Evolutionary conservation across 2,113 vertebrate species (phyloP).

Genomic region (Silurus meridionalis): DNA sequence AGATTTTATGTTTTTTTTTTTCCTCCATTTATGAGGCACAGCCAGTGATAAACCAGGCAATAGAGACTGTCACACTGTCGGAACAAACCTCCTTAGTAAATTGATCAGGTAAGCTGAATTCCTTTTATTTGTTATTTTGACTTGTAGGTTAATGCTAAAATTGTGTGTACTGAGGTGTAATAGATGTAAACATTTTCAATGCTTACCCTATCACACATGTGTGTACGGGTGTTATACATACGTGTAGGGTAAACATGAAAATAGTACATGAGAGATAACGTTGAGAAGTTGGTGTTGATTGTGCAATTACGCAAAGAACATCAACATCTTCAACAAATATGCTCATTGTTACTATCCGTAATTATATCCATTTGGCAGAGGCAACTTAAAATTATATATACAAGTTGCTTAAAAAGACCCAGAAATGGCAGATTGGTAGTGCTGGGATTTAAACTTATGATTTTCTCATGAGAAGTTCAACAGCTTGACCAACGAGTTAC

Average conservation of each 20-base stretch:
- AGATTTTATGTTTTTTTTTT: background rate
- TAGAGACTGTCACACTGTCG: background rate
- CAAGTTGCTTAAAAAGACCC: no score
- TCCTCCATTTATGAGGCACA: background rate
- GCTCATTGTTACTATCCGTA: background rate
- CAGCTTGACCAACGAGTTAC: no score
- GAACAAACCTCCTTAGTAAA: background rate
- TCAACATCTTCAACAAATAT: background rate
- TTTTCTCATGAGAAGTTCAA: no score
- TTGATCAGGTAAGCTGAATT: constrained; percentile 10
- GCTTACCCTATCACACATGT: background rate
- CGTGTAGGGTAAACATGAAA: background rate
- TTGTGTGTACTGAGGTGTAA: background rate
- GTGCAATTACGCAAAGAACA: background rate
- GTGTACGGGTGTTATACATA: background rate
- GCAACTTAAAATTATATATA: no score
- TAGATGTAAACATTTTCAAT: background rate
- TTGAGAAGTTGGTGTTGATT: background rate
- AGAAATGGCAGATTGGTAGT: no score
- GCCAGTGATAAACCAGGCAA: background rate
- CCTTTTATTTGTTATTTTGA: background rate
- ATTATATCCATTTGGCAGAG: background rate
- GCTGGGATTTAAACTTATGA: no score
- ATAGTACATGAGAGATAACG: background rate
- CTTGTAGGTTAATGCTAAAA: background rate